Conservation (phyloP, 1,140 invertebrate species). For the Zaprionus vittiger region DNA sequence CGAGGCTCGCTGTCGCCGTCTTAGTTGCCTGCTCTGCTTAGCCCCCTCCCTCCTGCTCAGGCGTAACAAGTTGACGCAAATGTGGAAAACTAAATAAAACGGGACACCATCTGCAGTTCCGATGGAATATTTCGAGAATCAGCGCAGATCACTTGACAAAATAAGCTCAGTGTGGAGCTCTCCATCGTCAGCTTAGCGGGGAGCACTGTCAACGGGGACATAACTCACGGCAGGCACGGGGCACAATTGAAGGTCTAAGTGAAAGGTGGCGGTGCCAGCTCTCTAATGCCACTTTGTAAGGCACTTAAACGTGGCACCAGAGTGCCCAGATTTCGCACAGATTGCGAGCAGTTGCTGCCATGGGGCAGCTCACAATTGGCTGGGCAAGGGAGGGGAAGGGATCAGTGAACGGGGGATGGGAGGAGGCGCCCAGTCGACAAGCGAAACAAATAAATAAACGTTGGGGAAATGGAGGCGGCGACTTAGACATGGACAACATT, state of each 20-base stretch:
- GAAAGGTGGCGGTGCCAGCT: slow-evolving; percentile 42
- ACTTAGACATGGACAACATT: slow-evolving; percentile 61
- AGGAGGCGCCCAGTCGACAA: not conserved
- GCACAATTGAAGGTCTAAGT: slow-evolving; percentile 43
- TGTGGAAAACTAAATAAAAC: slow-evolving; percentile 10
- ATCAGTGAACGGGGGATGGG: not conserved
- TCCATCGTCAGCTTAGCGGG: slow-evolving; percentile 15
- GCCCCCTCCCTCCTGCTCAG: not conserved
- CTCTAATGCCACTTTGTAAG: slow-evolving; percentile 57
- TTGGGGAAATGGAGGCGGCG: slow-evolving; percentile 26
- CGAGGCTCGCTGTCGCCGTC: slow-evolving; percentile 8
- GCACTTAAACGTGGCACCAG: slow-evolving; percentile 48
- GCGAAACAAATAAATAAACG: slow-evolving; percentile 72
- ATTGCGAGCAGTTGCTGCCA: slow-evolving; percentile 30
- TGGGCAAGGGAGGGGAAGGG: not conserved
- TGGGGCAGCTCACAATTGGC: not conserved
- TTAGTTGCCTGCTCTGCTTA: too few relatives aligned
- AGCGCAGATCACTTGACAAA: slow-evolving; percentile 14
- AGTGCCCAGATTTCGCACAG: slow-evolving; percentile 55
- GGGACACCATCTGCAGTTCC: not conserved
- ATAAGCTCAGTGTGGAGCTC: slow-evolving; percentile 11
- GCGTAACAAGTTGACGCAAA: slow-evolving; percentile 19
- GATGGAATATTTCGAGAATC: not conserved
- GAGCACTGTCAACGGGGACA: slow-evolving; percentile 26
- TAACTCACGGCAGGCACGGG: slow-evolving; percentile 31